Conservation (phyloP, 1,140 invertebrate species). For the Dendrolimus punctatus region DNA sequence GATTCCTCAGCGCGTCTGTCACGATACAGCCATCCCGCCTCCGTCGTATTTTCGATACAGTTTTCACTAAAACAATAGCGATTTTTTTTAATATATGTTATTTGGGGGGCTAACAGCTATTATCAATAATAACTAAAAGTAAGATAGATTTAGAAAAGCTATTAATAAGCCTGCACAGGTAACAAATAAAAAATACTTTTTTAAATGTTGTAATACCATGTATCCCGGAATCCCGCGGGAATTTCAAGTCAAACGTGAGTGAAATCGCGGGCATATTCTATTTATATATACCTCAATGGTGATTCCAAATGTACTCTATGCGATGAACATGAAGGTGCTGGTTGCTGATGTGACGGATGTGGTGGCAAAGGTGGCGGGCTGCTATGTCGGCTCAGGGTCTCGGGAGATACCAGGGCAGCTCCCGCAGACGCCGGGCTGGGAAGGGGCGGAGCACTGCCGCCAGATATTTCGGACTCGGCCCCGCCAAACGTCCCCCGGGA, state of each 20-base stretch:
- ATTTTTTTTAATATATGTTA: no score
- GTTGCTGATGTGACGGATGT: constrained; percentile 52
- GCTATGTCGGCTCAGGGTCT: constrained; percentile 72
- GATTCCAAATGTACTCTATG: constrained; percentile 66
- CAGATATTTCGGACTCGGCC: constrained; percentile 47
- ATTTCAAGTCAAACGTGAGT: not conserved
- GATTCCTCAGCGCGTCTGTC: no score
- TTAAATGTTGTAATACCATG: no score
- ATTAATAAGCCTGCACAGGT: no score
- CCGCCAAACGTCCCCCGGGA: constrained; percentile 63
- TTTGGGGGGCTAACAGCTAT: no score
- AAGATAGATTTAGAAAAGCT: no score
- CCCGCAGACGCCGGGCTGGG: constrained; percentile 81
- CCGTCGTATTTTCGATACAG: no score
- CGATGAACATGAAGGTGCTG: constrained; percentile 64
- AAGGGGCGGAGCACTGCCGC: constrained; percentile 59
- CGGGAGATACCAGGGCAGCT: constrained; percentile 82
- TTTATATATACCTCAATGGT: constrained; percentile 44
- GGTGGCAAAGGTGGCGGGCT: constrained; percentile 62
- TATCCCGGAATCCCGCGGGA: not conserved
- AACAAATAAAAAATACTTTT: no score
- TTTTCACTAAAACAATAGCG: no score
- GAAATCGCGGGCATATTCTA: not conserved
- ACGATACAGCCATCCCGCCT: no score
- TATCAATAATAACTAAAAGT: no score